Conservation (phyloP, 1,140 invertebrate genomes). For the Leptopilina boulardi region DNA sequence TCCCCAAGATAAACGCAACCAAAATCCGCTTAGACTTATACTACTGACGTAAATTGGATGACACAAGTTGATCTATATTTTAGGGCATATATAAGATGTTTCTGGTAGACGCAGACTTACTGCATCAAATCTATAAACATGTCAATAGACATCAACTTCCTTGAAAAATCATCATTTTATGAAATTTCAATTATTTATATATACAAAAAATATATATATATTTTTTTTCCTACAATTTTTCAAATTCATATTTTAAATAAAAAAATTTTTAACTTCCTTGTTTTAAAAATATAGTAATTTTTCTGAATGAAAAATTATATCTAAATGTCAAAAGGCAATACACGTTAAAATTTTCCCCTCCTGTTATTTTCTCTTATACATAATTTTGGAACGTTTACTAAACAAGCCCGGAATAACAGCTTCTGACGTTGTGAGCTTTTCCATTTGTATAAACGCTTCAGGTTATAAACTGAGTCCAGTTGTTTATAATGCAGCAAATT, state of each 20-base stretch:
- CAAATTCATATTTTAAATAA: too few species aligned
- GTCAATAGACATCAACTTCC: slow-evolving; percentile 24
- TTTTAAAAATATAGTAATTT: background rate
- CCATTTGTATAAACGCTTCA: slow-evolving; percentile 3
- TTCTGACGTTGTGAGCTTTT: background rate
- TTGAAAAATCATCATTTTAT: background rate
- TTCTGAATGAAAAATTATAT: background rate
- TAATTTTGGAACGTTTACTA: slow-evolving; percentile 32
- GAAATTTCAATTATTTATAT: background rate
- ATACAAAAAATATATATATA: background rate
- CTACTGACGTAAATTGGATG: slow-evolving; percentile 27
- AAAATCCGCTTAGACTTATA: slow-evolving; percentile 21
- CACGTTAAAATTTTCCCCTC: background rate
- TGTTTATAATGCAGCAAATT: background rate
- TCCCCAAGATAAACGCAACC: slow-evolving; percentile 6
- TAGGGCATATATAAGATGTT: slow-evolving; percentile 15
- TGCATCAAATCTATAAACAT: background rate
- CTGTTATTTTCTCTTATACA: background rate
- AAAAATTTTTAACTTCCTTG: background rate
- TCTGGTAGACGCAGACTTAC: background rate
- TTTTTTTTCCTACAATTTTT: background rate
- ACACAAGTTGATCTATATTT: slow-evolving; percentile 33
- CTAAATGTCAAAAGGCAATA: slow-evolving; percentile 10
- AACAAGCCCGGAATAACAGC: slow-evolving; percentile 18
- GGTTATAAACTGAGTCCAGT: background rate